phyloP scores from a whole-genome alignment of 2,888 invertebrate species.

The Macroteleia sp. region DNA sequence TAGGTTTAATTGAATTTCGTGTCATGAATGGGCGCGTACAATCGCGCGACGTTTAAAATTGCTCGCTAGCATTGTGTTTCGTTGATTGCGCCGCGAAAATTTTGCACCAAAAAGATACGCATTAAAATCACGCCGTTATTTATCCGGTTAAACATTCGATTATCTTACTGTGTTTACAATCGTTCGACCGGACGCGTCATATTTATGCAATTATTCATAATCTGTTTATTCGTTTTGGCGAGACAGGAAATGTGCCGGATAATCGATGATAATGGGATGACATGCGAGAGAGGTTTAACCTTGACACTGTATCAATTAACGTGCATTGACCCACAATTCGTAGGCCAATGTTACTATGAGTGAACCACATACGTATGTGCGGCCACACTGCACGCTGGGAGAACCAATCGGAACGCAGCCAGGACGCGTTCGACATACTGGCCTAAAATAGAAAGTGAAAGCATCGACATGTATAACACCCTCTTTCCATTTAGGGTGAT shows the following conservation, averaged over 20 bases:
- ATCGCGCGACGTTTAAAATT: constrained; percentile 37
- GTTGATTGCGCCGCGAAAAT: constrained; percentile 51
- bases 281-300: constrained; percentile 79
- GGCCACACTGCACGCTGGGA: constrained; percentile 64
- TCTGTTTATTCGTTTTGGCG: constrained; percentile 66
- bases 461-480: constrained; percentile 63
- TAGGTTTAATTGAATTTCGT: constrained; percentile 56
- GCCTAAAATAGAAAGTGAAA: constrained; percentile 67
- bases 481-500: constrained; percentile 63
- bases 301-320: constrained; percentile 84
- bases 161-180: constrained; percentile 61
- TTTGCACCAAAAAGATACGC: constrained; percentile 45
- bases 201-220: constrained; percentile 65
- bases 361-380: constrained; percentile 70
- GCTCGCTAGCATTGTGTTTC: constrained; percentile 46
- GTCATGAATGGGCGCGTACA: constrained; percentile 46
- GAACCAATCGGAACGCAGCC: constrained; percentile 67
- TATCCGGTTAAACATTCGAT: constrained; percentile 59
- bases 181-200: constrained; percentile 47
- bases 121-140: constrained; percentile 58
- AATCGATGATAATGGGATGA: constrained; percentile 83
- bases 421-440: constrained; percentile 66
- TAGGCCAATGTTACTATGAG: constrained; percentile 76
- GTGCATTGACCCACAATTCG: constrained; percentile 79
- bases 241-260: constrained; percentile 76